Evolutionary conservation across 1,140 invertebrate species (phyloP), one percentile per base, ranked within the genome.

Genomic region (Lepidurus packardi): DNA sequence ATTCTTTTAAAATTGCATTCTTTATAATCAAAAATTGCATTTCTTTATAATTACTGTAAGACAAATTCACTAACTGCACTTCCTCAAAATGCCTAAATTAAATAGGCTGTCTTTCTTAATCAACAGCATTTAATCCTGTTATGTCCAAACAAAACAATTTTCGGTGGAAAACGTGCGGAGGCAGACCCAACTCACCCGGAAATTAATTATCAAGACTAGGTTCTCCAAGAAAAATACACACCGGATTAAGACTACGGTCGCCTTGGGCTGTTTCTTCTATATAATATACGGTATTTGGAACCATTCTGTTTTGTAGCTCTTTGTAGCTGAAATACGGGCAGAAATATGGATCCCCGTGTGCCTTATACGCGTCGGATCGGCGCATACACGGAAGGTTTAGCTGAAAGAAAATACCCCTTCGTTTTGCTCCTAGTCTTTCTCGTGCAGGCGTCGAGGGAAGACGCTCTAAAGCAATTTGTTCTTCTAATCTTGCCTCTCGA

Each of bases 221-320:
- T 4, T 34, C 34, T 34, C 2, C 34, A 34, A 13, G n/a, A 11
- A 9, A 74, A 9, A 74, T n/a, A 9, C 3, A 25, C n/a, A 3
- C 9, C 4, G 7, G 73, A 7, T 8, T 25, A 7, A 13, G 10
- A 24, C 73, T 74, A 13, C n/a, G 10, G 43, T 25, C 74, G 16
- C 21, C 44, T 75, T 9, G 21, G 42, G 16, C 34, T 9, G 41
- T 13, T 75, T 75, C 1, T 42, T 41, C 5, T 34, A 25, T 16
- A 25, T 9, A 74, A 74, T 47, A 47, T 53, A 47, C 53, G 16
- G 4, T 77, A 53, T 43, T 47, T 41, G 65, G 44, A 77, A 47
- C 47, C 44, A 7, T 10, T 43, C 43, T 21, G 16, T 34, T 53
- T 16, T 47, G 41, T 24, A 77, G 13, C 47, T 47, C 65, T 24